Conservation (phyloP, 1,140 invertebrate species). For the Drosophila tropicalis region DNA sequence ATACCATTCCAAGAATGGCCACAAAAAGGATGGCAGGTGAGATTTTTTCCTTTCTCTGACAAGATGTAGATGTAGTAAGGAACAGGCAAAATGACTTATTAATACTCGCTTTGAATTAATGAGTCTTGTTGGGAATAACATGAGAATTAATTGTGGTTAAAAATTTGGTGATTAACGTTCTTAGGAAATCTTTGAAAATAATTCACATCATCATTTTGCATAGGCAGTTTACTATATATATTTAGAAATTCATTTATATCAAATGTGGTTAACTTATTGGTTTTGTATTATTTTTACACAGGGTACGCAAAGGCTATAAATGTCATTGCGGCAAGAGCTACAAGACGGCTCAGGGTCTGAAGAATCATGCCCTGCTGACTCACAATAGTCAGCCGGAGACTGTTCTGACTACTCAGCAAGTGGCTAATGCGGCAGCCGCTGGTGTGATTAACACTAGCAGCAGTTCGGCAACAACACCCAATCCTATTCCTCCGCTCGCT, state of each 20-base stretch:
- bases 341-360: constrained; percentile 90
- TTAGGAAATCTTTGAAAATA: too few species aligned
- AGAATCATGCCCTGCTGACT: constrained; percentile 87
- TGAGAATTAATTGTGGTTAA: too few species aligned
- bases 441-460: constrained; percentile 27
- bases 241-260: too few species aligned
- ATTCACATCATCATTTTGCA: too few species aligned
- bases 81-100: too few species aligned
- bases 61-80: neutral
- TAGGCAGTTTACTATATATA: too few species aligned
- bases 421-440: constrained; percentile 48
- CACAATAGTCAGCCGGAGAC: constrained; percentile 84
- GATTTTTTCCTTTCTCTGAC: constrained; percentile 45
- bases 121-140: too few species aligned
- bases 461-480: constrained; percentile 15
- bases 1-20: constrained; percentile 93
- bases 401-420: constrained; percentile 65
- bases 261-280: too few species aligned
- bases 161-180: too few species aligned
- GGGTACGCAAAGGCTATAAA: constrained; percentile 90
- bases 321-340: constrained; percentile 93
- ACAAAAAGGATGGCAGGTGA: constrained; percentile 92
- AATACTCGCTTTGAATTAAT: too few species aligned
- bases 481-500: constrained; percentile 37
- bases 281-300: constrained; percentile 65